A percentile compares a stretch with the other conserved stretches of the same genome.
phyloP scores from a whole-genome alignment of 2,797 vertebrate species.

The Danio choprae region DNA sequence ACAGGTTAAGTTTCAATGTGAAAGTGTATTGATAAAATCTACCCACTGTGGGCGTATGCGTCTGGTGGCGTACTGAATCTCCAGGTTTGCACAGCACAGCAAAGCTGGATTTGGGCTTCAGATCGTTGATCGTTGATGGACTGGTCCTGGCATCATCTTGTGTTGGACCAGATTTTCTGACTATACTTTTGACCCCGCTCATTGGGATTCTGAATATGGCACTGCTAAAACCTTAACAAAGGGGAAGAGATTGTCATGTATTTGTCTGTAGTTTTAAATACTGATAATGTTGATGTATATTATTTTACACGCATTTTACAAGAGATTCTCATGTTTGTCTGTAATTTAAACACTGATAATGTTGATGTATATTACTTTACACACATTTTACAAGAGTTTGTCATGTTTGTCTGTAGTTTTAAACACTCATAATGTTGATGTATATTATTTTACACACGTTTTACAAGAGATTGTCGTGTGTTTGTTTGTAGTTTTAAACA shows the following conservation, averaged over 20 bases:
- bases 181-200: background rate
- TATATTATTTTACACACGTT: too few relatives aligned
- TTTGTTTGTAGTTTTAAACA: too few relatives aligned
- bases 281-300: background rate
- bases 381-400: too few relatives aligned
- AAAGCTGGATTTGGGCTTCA: conserved; percentile 29
- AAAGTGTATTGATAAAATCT: background rate
- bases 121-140: conserved; percentile 2
- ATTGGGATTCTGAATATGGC: background rate
- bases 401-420: too few relatives aligned
- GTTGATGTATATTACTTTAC: too few relatives aligned
- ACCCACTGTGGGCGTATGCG: conserved; percentile 8
- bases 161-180: background rate
- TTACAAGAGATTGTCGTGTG: too few relatives aligned
- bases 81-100: conserved; percentile 10
- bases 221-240: background rate
- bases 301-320: too few relatives aligned
- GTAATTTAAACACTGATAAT: too few relatives aligned
- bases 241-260: background rate
- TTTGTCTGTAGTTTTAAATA: background rate
- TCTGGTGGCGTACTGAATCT: background rate
- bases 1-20: background rate
- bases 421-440: too few relatives aligned
- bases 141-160: conserved; percentile 17
- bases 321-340: too few relatives aligned